Evolutionary conservation across 2,888 invertebrate species (phyloP), one percentile per base, ranked within the genome.

Genomic region (Seira ritae): DNA sequence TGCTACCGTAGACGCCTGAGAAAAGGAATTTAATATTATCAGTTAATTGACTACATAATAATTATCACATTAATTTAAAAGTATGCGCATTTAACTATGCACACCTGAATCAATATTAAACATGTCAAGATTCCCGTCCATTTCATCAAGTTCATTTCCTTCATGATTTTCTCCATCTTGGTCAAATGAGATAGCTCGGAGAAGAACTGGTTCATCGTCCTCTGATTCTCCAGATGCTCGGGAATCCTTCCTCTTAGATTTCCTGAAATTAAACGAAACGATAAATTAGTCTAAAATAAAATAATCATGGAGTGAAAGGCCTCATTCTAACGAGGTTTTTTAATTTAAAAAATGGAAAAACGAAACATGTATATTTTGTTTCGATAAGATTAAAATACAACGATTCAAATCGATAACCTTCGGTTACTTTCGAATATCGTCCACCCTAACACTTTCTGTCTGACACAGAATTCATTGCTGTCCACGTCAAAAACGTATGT

Each of bases 111-210:
- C 90, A 71, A 89, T 85, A 23, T 89, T 89, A 80, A 89, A 89
- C 20, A 89, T 88, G 77, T 89, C 90, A 24, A 85, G 71, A 20
- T 76, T 77, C 65, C 88, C 88, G 66, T 84, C 86, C 15, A 82
- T 62, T 72, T 90, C 91, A 81, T 91, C 91, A 76, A 82, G 50
- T 72, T 90, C 91, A 81, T 91, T 91, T 77, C 87, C 86, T 24
- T 90, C 90, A 0, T 92, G 72, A 4, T 84, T 70, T 55, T 87
- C 86, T 15, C 89, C 90, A 0, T 89, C 89, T 17, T 86, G 89
- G 90, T 94, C 94, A 12, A 93, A 93, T 8, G 94, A 94, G 89
- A 94, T 94, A 12, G 94, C 92, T 70, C 94, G 91, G 69, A 93
- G 90, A 50, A 93, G 89, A 80, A 93, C 91, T 66, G 94, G 93